These are phyloP conservation scores for Gymnocephalus cernua DNA, from an alignment of 2,113 vertebrate genomes.

Conservation along the genomic window DNA sequence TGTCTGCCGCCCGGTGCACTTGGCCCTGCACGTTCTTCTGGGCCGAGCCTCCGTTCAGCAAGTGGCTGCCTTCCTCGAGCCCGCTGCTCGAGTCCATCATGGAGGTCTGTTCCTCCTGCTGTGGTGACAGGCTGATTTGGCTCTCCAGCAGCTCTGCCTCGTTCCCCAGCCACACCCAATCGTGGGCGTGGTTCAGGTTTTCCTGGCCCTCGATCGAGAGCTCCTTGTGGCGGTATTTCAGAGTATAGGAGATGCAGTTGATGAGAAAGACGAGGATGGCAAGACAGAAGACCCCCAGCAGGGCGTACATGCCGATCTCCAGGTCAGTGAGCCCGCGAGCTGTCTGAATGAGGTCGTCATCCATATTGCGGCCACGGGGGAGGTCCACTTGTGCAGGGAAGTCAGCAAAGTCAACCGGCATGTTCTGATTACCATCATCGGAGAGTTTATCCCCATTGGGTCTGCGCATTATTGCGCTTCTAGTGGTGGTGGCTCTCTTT, in stretches of 20 bases:
- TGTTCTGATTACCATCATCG: slow-evolving; percentile 84
- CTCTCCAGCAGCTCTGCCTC: slow-evolving; percentile 92
- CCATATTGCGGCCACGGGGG: slow-evolving; percentile 83
- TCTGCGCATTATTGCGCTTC: slow-evolving; percentile 81
- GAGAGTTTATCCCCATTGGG: slow-evolving; percentile 84
- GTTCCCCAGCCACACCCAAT: slow-evolving; percentile 98
- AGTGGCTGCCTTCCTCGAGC: slow-evolving; percentile 86
- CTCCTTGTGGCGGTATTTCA: slow-evolving; percentile 95
- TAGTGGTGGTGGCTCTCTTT: slow-evolving; percentile 84
- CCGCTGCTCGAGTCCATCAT: slow-evolving; percentile 87
- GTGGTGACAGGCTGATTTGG: slow-evolving; percentile 81
- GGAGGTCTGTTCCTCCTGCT: slow-evolving; percentile 89
- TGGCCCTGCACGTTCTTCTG: slow-evolving; percentile 87
- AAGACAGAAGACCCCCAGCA: slow-evolving; percentile 96
- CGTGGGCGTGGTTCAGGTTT: slow-evolving; percentile 91
- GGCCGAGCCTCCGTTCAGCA: slow-evolving; percentile 86
- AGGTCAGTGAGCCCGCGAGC: slow-evolving; percentile 91
- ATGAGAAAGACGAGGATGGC: slow-evolving; percentile 97
- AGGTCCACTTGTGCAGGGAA: slow-evolving; percentile 93
- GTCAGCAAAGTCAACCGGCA: slow-evolving; percentile 92
- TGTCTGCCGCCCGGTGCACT: slow-evolving; percentile 79
- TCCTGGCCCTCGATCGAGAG: slow-evolving; percentile 91
- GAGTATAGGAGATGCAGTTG: slow-evolving; percentile 95
- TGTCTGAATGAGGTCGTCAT: slow-evolving; percentile 84
- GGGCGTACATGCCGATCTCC: slow-evolving; percentile 98